Base-by-base conservation (phyloP, 2,888 invertebrate species). In the Leptodirus hochenwartii region DNA sequence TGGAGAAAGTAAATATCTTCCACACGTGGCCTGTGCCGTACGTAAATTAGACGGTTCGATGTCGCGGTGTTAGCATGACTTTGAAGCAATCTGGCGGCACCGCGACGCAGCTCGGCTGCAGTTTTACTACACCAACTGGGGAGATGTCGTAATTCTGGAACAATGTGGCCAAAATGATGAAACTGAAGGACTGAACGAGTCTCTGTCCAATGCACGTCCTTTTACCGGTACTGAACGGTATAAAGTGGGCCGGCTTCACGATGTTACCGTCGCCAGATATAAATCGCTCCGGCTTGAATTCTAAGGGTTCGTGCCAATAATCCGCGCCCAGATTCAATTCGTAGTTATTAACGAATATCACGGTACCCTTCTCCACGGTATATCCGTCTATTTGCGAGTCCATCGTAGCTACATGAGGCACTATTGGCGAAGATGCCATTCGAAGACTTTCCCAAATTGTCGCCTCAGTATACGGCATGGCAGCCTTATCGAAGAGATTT, bases 191-290 rank as follows among this genome's bases (percentile, higher is more conserved):
- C 10, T 76, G 72, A 0, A 85, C 77, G 26, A 87, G 54, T 22
- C 74, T 73, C 44, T 82, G 81, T 0, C 85, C 85, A 33, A 85
- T 77, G 46, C 85, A 85, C 0, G 82, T 80, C n/a, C 85, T 57
- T 45, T 76, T 81, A 5, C 85, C 85, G 24, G 80, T 79, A 46
- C 82, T 80, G 53, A 85, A 87, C 0, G 85, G 85, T 8, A 85
- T 57, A 47, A 84, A 85, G 46, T 80, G 73, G 0, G 77, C 60
- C 1, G 69, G 70, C 44, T 65, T 68, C 11, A 53, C 47, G 9
- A 69, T 53, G 17, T 44, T 48, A 4, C 61, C 62, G 37, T 6
- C 27, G 4, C 40, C 32, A 2, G 52, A 47, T 17, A 85, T 45
- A 50, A 85, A 87, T 37, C 85, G 57, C 38, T 73, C 67, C 0